Conservation (phyloP, 2,113 vertebrate species). For the Orientallactaga bullata region DNA sequence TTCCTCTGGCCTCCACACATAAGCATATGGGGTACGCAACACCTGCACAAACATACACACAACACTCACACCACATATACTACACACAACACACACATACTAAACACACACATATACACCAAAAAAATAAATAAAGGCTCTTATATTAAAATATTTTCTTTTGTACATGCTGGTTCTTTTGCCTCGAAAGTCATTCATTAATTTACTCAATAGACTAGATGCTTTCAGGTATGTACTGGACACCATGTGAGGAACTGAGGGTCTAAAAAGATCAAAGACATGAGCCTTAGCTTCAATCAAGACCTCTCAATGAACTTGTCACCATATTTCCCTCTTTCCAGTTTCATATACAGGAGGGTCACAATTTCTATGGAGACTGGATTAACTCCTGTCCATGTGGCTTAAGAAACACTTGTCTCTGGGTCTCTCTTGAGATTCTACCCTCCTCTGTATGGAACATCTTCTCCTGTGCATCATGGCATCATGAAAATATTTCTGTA, state of each 20-base stretch:
- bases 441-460: background rate
- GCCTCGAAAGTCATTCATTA: background rate
- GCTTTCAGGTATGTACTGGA: background rate
- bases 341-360: background rate
- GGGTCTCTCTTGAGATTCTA: background rate
- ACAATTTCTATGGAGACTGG: background rate
- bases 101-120: too few relatives aligned
- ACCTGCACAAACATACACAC: too few relatives aligned
- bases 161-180: background rate
- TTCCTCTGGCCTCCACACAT: too few relatives aligned
- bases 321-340: background rate
- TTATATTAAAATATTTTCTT: background rate
- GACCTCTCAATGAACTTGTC: background rate
- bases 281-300: background rate
- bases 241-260: background rate
- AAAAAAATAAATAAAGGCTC: too few relatives aligned
- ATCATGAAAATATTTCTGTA: background rate
- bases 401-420: background rate
- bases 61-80: too few relatives aligned
- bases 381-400: slow-evolving; percentile 13
- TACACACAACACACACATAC: too few relatives aligned
- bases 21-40: too few relatives aligned
- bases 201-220: background rate
- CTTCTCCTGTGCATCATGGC: too few relatives aligned
- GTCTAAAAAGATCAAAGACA: background rate